Base-by-base conservation (phyloP, 1,140 invertebrate species). In the Contarinia nasturtii region DNA sequence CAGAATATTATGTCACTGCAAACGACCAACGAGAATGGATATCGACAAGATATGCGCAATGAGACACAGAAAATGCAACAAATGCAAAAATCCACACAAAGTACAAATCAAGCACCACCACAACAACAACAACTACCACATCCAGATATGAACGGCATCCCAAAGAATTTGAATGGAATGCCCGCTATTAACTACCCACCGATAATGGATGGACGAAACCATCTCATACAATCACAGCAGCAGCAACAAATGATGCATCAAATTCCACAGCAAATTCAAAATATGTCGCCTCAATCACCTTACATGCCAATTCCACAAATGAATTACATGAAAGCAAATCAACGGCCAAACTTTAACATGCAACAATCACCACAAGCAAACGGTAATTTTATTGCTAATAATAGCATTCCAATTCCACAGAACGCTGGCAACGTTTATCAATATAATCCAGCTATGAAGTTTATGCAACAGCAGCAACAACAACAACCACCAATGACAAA, bases 381-480 rank as follows among this genome's bases (percentile, higher is more conserved):
- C 14, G 14, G 18, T 20, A 17, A 17, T 38, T n/a, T 17, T 17
- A 17, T n/a, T 38, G 17, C 17, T 14, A 38, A 14, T 14, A 38
- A 38, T 14, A 14, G 14, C 4, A 38, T n/a, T 5, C 12, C 36
- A 38, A 38, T 38, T 14, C 36, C 12, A 38, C 36, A 38, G 17
- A 27, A 27, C 10, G 4, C 27, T 3, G 27, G 4, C 27, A 27
- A 27, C 27, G 27, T 27, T 27, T 27, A 27, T 27, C 27, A 27
- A 27, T 27, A 27, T 10, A 27, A 27, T 27, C 4, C 27, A 27
- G 27, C 41, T 4, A 43, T 43, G 19, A 43, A 59, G 62, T 36
- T 48, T 63, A 41, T 44, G 53, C 57, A 44, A 59, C 63, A 46
- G 56, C 55, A 50, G 34, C 51, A 51, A 33, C 56, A 59, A 40